Conservation (phyloP, 2,888 invertebrate genomes). For the Sinohyriopsis cumingii region DNA sequence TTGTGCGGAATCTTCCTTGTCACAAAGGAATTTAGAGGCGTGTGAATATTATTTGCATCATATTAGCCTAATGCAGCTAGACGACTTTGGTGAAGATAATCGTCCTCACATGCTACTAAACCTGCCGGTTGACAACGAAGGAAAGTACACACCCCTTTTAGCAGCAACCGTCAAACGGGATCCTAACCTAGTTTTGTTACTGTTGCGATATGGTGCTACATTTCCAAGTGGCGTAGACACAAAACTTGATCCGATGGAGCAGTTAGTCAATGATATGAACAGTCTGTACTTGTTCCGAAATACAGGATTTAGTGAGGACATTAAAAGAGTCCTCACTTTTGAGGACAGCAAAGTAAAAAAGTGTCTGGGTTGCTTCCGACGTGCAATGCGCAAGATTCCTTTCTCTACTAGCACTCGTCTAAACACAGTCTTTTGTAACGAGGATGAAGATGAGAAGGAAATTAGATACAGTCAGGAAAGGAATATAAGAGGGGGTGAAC, state of each 20-base stretch:
- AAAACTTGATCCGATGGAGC: slow-evolving; percentile 31
- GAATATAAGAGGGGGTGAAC: neutral
- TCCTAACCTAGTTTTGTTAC: slow-evolving; percentile 30
- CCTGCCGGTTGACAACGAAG: slow-evolving; percentile 28
- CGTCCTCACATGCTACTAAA: slow-evolving; percentile 23
- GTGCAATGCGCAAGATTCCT: slow-evolving; percentile 28
- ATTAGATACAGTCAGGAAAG: neutral
- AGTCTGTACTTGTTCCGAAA: slow-evolving; percentile 43
- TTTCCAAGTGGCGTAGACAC: slow-evolving; percentile 16
- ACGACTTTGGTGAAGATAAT: slow-evolving; percentile 3
- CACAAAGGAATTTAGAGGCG: slow-evolving; percentile 17
- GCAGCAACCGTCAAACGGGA: slow-evolving; percentile 42
- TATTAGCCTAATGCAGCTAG: slow-evolving; percentile 9
- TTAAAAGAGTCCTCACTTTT: slow-evolving; percentile 25
- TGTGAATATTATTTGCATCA: slow-evolving; percentile 44
- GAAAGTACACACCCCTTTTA: slow-evolving; percentile 30
- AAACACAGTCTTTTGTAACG: slow-evolving; percentile 13
- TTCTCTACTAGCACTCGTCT: slow-evolving; percentile 33
- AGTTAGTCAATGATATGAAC: slow-evolving; percentile 41
- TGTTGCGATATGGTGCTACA: slow-evolving; percentile 41
- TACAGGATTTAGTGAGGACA: slow-evolving; percentile 34
- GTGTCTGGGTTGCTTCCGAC: slow-evolving; percentile 32
- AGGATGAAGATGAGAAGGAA: slow-evolving; percentile 2
- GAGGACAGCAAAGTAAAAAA: slow-evolving; percentile 35
- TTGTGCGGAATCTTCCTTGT: slow-evolving; percentile 2